phyloP scores from a whole-genome alignment of 2,113 vertebrate species.

The Passer montanus region DNA sequence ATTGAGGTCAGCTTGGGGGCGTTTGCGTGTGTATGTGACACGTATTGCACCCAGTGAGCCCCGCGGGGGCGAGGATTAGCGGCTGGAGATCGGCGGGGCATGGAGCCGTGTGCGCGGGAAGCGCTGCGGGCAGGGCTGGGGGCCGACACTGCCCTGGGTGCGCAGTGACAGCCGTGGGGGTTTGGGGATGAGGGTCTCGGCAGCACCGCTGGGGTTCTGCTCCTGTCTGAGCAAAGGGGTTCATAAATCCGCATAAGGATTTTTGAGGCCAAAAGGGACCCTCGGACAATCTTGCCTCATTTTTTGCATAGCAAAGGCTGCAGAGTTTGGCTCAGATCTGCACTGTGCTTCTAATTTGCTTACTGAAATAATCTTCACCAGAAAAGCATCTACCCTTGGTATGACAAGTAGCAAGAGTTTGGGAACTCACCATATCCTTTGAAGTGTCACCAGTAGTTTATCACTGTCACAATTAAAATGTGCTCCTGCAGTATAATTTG shows the following conservation, averaged over 20 bases:
- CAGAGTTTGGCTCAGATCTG: not conserved
- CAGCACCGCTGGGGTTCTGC: fast-evolving
- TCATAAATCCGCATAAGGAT: not conserved
- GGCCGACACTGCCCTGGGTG: not conserved
- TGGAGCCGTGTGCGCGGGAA: fast-evolving
- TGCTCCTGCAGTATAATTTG: not conserved
- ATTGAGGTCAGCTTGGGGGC: fast-evolving
- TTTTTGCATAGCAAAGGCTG: not conserved
- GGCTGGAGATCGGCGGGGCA: fast-evolving
- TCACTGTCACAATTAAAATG: not conserved
- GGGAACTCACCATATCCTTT: not conserved
- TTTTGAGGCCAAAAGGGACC: not conserved
- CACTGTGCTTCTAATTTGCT: not conserved
- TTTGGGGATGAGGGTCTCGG: fast-evolving
- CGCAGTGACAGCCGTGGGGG: too few relatives aligned
- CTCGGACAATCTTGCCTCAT: not conserved
- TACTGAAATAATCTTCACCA: not conserved
- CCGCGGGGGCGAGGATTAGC: fast-evolving
- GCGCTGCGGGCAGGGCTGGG: not conserved
- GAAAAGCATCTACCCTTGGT: not conserved
- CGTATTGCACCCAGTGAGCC: not conserved
- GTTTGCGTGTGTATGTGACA: fast-evolving
- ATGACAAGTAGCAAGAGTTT: not conserved
- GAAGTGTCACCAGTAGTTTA: not conserved
- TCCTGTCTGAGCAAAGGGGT: not conserved